Evolutionary conservation across 2,888 invertebrate genomes (phyloP).

Genomic region (Drosophila recens): DNA sequence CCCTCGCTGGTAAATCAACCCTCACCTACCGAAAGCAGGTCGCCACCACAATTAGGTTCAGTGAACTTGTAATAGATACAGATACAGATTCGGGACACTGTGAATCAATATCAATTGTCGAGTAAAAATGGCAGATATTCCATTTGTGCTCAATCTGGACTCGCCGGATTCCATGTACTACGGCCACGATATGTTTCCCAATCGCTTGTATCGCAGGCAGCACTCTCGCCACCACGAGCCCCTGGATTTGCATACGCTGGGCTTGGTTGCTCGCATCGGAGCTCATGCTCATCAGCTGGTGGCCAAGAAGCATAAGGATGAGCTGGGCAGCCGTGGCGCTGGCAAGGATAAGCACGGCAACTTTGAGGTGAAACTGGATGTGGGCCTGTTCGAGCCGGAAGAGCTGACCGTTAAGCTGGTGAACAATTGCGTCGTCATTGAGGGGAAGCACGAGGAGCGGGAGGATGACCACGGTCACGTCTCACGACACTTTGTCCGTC

Average conservation of each 20-base stretch:
- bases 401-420: conserved; percentile 90
- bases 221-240: conserved; percentile 77
- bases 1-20: conserved; percentile 49
- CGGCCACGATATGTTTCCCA: conserved; percentile 82
- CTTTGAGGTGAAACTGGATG: conserved; percentile 89
- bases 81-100: conserved; percentile 59
- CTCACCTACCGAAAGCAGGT: conserved; percentile 54
- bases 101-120: conserved; percentile 16
- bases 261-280: conserved; percentile 77
- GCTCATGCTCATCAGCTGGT: conserved; percentile 76
- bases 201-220: conserved; percentile 76
- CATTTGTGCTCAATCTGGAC: conserved; percentile 82
- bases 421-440: conserved; percentile 86
- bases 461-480: conserved; percentile 91
- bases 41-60: conserved; percentile 51
- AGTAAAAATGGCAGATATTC: conserved; percentile 77
- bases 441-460: conserved; percentile 90
- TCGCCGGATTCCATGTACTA: conserved; percentile 77
- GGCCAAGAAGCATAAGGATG: conserved; percentile 58
- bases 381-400: conserved; percentile 89
- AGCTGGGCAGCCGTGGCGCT: conserved; percentile 48
- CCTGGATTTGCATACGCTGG: conserved; percentile 79
- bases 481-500: conserved; percentile 91
- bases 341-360: conserved; percentile 87
- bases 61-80: conserved; percentile 69